Percentiles rank a stretch among this genome's conserved stretches.
Evolutionary conservation across 1,140 invertebrate species (phyloP).

Genomic region (Bombus waltoni): DNA sequence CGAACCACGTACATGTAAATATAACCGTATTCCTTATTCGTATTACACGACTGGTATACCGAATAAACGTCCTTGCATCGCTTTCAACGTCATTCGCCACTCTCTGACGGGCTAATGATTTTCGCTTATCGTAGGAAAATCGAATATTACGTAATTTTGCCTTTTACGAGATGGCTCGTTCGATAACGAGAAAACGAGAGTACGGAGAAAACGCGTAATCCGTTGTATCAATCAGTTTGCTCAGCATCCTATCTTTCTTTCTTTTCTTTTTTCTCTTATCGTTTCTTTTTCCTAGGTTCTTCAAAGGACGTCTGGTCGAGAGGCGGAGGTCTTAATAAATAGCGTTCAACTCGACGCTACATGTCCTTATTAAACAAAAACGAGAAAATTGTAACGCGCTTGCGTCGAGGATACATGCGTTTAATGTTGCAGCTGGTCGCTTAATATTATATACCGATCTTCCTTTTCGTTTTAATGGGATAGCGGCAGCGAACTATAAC

Average conservation of each 20-base stretch:
- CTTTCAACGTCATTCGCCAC: neutral
- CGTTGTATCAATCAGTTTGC: neutral
- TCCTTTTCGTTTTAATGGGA: neutral
- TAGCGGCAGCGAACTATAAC: neutral
- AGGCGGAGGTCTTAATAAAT: neutral
- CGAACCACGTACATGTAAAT: neutral
- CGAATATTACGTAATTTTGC: conserved; percentile 7
- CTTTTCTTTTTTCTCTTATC: too few relatives aligned
- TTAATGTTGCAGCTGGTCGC: neutral
- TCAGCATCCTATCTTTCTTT: neutral
- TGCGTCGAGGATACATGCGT: neutral
- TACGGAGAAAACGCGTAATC: neutral
- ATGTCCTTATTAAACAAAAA: neutral
- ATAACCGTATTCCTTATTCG: neutral
- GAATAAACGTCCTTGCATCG: conserved; percentile 20
- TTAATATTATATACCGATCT: neutral
- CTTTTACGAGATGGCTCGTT: neutral
- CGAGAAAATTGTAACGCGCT: neutral
- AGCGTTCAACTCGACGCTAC: neutral
- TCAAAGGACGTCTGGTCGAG: neutral
- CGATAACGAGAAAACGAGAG: neutral
- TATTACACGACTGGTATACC: neutral
- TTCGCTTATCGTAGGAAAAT: neutral
- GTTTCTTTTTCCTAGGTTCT: neutral
- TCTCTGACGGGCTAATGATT: neutral